These are phyloP conservation scores for Drosophila subsilvestris DNA, from an alignment of 2,888 invertebrate species.

Conservation along the genomic window DNA sequence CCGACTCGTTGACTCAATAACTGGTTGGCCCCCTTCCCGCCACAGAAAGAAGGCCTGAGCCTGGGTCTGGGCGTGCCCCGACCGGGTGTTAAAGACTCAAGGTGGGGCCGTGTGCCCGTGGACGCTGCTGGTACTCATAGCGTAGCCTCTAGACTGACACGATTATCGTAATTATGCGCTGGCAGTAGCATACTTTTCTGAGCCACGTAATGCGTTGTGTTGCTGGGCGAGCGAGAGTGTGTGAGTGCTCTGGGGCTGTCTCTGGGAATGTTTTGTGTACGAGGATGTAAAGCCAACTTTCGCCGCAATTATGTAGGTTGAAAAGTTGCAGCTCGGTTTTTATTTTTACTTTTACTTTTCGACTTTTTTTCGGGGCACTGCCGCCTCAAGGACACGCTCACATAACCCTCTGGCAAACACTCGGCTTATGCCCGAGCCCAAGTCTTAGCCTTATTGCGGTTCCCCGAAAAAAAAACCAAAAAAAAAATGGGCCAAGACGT, in stretches of 20 bases:
- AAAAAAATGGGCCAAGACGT: conserved; percentile 28
- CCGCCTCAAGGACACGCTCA: conserved; percentile 62
- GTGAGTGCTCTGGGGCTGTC: conserved; percentile 40
- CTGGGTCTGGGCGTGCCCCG: conserved; percentile 12
- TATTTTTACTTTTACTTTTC: conserved; percentile 57
- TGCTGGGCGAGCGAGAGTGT: conserved; percentile 10
- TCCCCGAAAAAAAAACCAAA: conserved; percentile 33
- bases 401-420: conserved; percentile 45
- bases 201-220: conserved; percentile 48
- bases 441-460: conserved; percentile 58
- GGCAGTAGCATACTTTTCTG: conserved; percentile 72
- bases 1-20: conserved; percentile 74
- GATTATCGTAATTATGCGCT: conserved; percentile 80
- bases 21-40: conserved; percentile 50
- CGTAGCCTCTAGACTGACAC: conserved; percentile 65
- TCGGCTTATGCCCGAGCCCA: conserved; percentile 54
- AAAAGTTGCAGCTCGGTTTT: conserved; percentile 69
- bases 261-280: conserved; percentile 44
- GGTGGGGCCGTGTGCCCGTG: conserved; percentile 25
- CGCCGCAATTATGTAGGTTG: conserved; percentile 77
- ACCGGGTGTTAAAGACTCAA: conserved; percentile 38
- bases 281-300: conserved; percentile 57
- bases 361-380: conserved; percentile 22
- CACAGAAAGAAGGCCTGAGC: conserved; percentile 23
- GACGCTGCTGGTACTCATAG: conserved; percentile 25